phyloP scores from a whole-genome alignment of 2,888 invertebrate species.

The Lithophane leautieri region DNA sequence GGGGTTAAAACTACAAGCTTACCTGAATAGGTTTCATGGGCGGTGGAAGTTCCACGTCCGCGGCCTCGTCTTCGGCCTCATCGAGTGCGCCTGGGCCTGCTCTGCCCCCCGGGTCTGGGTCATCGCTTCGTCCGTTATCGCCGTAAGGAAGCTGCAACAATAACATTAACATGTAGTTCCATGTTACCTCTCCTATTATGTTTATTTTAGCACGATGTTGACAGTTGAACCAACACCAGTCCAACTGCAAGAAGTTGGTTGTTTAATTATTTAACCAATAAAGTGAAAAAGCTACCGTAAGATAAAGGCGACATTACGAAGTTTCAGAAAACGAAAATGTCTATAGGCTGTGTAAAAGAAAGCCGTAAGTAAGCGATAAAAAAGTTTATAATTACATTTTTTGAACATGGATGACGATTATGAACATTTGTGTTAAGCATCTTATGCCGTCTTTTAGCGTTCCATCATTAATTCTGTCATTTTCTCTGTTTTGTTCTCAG shows the following conservation, averaged over 20 bases:
- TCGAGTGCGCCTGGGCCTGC: conserved; percentile 90
- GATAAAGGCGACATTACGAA: not conserved
- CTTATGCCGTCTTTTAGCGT: not conserved
- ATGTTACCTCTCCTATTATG: not conserved
- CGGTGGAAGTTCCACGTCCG: conserved; percentile 96
- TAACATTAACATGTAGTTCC: not conserved
- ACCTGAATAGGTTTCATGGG: conserved; percentile 99
- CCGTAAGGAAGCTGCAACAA: conserved; percentile 77
- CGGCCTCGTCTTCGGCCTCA: conserved; percentile 94
- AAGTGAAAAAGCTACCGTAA: conserved; percentile 14
- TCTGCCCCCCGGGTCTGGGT: conserved; percentile 76
- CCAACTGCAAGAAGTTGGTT: not conserved
- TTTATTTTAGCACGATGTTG: not conserved
- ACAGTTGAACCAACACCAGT: not conserved
- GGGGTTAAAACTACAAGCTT: conserved; percentile 35
- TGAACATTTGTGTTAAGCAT: conserved; percentile 10
- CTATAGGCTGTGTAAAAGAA: not conserved
- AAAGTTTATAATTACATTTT: conserved; percentile 28
- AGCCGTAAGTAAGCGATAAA: conserved; percentile 11
- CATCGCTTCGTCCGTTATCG: conserved; percentile 77
- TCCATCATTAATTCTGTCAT: not conserved
- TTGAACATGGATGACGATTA: conserved; percentile 20
- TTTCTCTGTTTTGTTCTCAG: not conserved
- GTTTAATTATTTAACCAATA: not conserved
- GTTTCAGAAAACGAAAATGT: not conserved